Evolutionary conservation across 2,888 invertebrate species (phyloP), one percentile per base, ranked within the genome.

Genomic region (Drosophila paucipuncta): DNA sequence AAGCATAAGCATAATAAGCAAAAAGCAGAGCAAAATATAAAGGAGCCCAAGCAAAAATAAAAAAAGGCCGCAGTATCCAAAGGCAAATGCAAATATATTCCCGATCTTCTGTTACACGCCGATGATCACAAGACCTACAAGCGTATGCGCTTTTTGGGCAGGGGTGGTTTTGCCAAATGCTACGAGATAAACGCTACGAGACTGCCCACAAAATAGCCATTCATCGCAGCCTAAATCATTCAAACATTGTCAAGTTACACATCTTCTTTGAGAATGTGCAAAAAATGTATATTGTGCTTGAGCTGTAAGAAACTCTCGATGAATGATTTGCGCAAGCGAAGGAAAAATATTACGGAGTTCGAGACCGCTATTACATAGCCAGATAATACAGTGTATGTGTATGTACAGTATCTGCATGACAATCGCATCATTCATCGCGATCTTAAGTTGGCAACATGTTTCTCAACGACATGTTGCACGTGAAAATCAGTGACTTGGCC

Each of bases 141-240:
- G 92, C 96, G 97, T 93, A 96, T 97, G 92, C 95, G 96, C 85
- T 97, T 97, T 94, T 97, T 97, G 92, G 98, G 98, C 91, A 98
- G 97, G 98, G 99, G 99, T 89, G 99, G 98, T 30, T 99, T 99
- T 95, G 99, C 99, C 94, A 98, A 97, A 96, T 99, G 99, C 93
- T 99, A 99, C 94, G 99, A 99, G 94, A 96, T 99, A 78, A 96
- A 96, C 82, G 98, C 99, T 92, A 94, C 95, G 72, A 99, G 94
- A 99, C 99, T 96, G 96, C 96, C 0, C 97, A 98, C 91, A 99
- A 99, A 94, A 99, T 99, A 78, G 95, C 96, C 28, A 99, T 99
- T 84, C 99, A 99, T 93, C 95, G 97, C 71, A 96, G 96, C 43
- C 94, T 99, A 4, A 94, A 94, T 54, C 98, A 99, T 94, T 96